phyloP scores from a whole-genome alignment of 2,797 vertebrate species.

The Sebastes cheni region DNA sequence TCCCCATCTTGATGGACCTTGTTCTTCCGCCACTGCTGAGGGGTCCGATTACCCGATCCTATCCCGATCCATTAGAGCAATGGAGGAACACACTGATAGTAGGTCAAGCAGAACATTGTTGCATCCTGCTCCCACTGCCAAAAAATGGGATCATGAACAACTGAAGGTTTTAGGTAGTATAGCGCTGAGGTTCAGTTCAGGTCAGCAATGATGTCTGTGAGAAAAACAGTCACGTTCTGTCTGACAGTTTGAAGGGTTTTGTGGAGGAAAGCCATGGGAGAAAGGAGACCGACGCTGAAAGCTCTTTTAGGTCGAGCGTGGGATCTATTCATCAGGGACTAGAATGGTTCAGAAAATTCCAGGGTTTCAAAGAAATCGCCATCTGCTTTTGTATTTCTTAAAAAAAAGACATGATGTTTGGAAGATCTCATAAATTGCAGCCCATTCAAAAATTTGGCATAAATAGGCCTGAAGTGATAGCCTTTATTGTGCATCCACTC shows the following conservation, averaged over 20 bases:
- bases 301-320: conserved; percentile 11
- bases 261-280: conserved; percentile 1
- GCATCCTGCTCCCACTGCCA: conserved; percentile 2
- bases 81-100: conserved; percentile 2
- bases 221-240: not conserved
- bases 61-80: conserved; percentile 21
- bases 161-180: not conserved
- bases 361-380: conserved; percentile 4
- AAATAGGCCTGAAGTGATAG: conserved; percentile 8
- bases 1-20: conserved; percentile 39
- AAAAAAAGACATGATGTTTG: not conserved
- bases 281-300: conserved; percentile 4
- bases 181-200: conserved; percentile 3
- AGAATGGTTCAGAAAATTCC: conserved; percentile 31
- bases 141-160: not conserved
- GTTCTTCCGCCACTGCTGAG: conserved; percentile 27
- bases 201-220: not conserved
- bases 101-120: conserved; percentile 11
- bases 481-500: not conserved
- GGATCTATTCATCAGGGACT: conserved; percentile 45
- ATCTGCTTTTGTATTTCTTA: conserved; percentile 12
- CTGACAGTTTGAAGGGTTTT: conserved; percentile 17
- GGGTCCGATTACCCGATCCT: conserved; percentile 52
- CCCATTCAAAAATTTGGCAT: not conserved
- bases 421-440: not conserved